Conservation (phyloP, 2,113 vertebrate species). For the Illadopsis cleaveri region DNA sequence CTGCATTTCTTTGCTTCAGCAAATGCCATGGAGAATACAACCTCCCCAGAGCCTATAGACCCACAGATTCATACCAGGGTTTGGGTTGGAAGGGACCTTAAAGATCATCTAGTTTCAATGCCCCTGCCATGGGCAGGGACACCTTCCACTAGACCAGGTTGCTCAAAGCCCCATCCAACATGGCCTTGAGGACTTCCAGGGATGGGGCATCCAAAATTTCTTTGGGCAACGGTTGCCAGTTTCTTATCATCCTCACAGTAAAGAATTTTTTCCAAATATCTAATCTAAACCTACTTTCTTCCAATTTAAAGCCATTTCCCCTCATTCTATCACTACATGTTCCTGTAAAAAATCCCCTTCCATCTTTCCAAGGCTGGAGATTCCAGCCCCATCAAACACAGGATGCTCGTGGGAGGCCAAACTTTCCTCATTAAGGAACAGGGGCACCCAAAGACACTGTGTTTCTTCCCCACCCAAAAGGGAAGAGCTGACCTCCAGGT, state of each 20-base stretch:
- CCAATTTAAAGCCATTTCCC: neutral
- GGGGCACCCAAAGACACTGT: neutral
- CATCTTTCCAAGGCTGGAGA: neutral
- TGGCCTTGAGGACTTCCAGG: neutral
- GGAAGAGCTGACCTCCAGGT: neutral
- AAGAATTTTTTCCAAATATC: neutral
- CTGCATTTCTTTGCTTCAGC: fast-evolving
- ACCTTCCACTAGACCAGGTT: neutral
- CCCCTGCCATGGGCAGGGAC: neutral
- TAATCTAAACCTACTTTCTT: neutral
- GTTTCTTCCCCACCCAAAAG: neutral
- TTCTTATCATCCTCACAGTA: neutral
- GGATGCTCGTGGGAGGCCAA: neutral
- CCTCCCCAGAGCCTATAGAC: neutral
- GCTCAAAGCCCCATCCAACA: neutral
- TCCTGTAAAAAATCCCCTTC: neutral
- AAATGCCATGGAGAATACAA: neutral
- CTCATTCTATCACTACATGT: neutral
- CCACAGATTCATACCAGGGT: neutral
- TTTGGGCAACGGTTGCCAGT: fast-evolving
- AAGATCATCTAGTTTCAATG: fast-evolving
- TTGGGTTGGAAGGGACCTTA: neutral
- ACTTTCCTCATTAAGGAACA: neutral
- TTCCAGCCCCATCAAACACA: neutral
- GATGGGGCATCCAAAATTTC: neutral